These are phyloP conservation scores for Aphidius gifuensis DNA, from an alignment of 1,140 invertebrate genomes.

Conservation along the genomic window DNA sequence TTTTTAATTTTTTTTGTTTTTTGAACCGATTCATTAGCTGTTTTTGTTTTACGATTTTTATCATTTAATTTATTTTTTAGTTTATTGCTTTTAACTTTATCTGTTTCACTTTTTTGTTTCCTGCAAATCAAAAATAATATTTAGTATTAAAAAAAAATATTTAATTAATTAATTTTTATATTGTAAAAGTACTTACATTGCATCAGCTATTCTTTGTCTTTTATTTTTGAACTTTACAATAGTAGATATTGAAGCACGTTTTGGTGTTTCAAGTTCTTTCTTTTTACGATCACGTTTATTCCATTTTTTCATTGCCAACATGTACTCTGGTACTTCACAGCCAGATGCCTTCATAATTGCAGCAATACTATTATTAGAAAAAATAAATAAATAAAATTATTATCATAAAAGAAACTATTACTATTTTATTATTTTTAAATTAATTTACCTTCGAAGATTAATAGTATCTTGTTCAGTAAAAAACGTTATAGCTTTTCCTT, in stretches of 20 bases:
- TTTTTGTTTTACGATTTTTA: no score
- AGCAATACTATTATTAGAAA: slow-evolving; percentile 69
- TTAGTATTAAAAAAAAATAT: no score
- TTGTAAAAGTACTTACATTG: no score
- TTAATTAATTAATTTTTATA: no score
- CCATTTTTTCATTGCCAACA: slow-evolving; percentile 76
- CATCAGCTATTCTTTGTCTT: slow-evolving; percentile 3
- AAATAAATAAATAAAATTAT: slow-evolving; percentile 20
- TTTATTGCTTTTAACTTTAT: no score
- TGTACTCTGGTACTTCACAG: slow-evolving; percentile 85
- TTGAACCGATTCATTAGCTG: no score
- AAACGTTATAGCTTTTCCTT: slow-evolving; percentile 88
- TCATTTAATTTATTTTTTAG: neutral
- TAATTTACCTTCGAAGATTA: slow-evolving; percentile 74
- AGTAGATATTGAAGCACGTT: slow-evolving; percentile 64
- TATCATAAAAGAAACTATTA: neutral
- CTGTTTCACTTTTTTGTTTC: no score
- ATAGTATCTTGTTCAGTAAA: slow-evolving; percentile 85
- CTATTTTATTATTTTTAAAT: no score
- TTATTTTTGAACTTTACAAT: slow-evolving; percentile 47
- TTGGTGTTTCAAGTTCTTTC: slow-evolving; percentile 58
- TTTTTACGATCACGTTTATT: slow-evolving; percentile 65
- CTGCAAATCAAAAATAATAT: no score
- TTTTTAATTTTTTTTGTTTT: no score
- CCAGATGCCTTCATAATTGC: slow-evolving; percentile 84